phyloP scores from a whole-genome alignment of 1,140 invertebrate genomes.

The Druon quercuslanigerum region DNA sequence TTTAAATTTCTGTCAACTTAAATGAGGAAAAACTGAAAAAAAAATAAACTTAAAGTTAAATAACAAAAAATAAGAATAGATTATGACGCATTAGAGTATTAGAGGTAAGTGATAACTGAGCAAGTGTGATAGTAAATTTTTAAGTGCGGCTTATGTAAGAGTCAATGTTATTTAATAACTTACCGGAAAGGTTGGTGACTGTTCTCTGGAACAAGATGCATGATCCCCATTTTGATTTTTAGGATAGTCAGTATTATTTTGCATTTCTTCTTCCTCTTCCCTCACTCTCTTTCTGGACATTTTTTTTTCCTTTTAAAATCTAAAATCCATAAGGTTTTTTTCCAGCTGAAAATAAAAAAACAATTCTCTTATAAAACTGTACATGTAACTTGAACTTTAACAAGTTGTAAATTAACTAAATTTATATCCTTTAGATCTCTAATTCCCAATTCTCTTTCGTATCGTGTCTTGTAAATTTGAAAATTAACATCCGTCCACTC shows the following conservation, averaged over 20 bases:
- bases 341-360: background rate
- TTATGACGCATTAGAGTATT: no score
- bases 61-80: no score
- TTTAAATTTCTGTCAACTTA: no score
- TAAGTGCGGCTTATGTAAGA: background rate
- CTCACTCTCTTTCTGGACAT: slow-evolving; percentile 64
- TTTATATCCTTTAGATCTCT: background rate
- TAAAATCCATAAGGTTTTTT: slow-evolving; percentile 47
- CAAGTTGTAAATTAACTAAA: no score
- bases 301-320: slow-evolving; percentile 48
- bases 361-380: background rate
- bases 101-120: no score
- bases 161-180: slow-evolving; percentile 39
- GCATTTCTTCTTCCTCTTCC: slow-evolving; percentile 54
- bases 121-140: no score
- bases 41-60: no score
- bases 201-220: slow-evolving; percentile 52
- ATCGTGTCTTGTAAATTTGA: no score
- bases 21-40: no score
- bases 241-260: background rate
- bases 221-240: slow-evolving; percentile 57
- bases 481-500: background rate
- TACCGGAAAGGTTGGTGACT: slow-evolving; percentile 58
- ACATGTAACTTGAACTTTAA: background rate
- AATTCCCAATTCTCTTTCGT: background rate